Conservation (phyloP, 1,140 invertebrate species). For the Microplitis demolitor region DNA sequence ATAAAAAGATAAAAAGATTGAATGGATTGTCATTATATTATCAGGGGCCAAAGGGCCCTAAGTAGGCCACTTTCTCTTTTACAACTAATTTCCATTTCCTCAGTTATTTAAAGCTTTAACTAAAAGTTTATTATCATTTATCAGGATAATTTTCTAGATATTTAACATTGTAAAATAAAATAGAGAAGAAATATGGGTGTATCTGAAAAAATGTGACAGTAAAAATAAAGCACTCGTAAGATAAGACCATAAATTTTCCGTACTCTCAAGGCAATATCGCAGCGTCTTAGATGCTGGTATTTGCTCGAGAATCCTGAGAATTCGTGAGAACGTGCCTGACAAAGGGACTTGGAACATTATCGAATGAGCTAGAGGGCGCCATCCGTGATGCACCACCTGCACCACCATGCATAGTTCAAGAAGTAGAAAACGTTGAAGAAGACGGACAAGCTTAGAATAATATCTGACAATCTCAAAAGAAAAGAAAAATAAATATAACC, state of each 20-base stretch:
- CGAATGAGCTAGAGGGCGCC: not conserved
- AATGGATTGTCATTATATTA: not conserved
- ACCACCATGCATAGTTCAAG: too few relatives aligned
- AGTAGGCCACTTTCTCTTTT: not conserved
- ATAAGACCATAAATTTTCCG: conserved; percentile 22
- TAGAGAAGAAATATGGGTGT: not conserved
- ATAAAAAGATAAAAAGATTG: too few relatives aligned
- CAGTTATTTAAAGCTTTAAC: not conserved
- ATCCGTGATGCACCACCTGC: not conserved
- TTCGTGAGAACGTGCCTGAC: conserved; percentile 29
- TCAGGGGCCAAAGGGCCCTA: not conserved
- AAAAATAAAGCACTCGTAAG: not conserved
- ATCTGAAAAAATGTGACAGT: not conserved
- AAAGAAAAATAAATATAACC: too few relatives aligned
- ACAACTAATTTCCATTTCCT: not conserved
- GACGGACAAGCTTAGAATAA: too few relatives aligned
- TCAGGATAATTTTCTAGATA: not conserved
- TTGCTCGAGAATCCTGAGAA: conserved; percentile 26
- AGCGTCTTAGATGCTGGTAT: conserved; percentile 9
- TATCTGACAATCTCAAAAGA: too few relatives aligned
- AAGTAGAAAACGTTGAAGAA: too few relatives aligned
- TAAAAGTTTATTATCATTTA: not conserved
- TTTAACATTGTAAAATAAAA: not conserved
- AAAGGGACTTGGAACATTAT: conserved; percentile 31
- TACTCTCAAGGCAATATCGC: not conserved